A percentile compares a stretch with the other conserved stretches of the same genome.
Conservation (phyloP, 2,113 vertebrate genomes). For the Dicaeum eximium region DNA sequence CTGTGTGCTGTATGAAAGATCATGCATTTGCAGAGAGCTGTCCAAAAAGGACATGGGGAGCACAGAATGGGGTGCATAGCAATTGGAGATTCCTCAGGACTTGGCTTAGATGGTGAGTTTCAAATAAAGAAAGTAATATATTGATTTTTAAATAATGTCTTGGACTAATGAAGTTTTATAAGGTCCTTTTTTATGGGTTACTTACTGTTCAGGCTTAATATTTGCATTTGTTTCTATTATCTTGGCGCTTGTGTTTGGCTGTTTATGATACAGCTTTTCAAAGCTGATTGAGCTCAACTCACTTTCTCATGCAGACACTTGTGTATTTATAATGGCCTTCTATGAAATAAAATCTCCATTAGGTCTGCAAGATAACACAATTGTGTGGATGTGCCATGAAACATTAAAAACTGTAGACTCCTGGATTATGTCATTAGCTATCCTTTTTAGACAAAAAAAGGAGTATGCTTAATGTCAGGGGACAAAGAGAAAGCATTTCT, state of each 20-base stretch:
- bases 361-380: background rate
- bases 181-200: background rate
- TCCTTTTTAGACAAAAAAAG: background rate
- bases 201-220: background rate
- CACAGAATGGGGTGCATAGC: background rate
- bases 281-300: background rate
- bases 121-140: background rate
- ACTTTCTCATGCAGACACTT: background rate
- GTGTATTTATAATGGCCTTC: background rate
- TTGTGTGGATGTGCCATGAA: accelerated
- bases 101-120: background rate
- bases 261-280: background rate
- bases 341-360: background rate
- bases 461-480: background rate
- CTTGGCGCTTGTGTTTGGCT: background rate
- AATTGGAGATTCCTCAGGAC: background rate
- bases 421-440: background rate
- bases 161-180: background rate
- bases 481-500: background rate
- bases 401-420: background rate
- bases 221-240: background rate
- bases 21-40: background rate
- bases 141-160: background rate
- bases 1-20: background rate
- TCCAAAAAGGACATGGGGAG: background rate